Base-by-base conservation (phyloP, 2,888 invertebrate species). In the Aelia acuminata region DNA sequence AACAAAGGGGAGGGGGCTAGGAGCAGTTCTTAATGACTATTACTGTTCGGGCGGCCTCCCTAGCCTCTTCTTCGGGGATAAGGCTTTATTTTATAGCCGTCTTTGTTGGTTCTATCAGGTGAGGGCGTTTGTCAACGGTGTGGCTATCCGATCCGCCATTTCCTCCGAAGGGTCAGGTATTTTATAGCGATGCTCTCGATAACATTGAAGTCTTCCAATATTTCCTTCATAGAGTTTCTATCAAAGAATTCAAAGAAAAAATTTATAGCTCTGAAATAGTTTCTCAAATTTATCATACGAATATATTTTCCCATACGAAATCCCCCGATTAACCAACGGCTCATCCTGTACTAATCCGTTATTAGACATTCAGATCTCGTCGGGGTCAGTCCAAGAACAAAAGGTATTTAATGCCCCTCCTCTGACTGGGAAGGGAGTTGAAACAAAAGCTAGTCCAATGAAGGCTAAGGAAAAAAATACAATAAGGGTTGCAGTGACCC, bases 11-110 rank as follows among this genome's bases (percentile, higher is more conserved):
- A n/a, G 39, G 85, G 57, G 35, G 57, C 53, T 53, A 53, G 85
- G n/a, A 85, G 39, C 85, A 39, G 85, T 85, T 53, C 49, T 50
- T 85, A 85, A 85, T 85, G 85, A 53, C 85, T 85, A 80, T 80
- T 80, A 80, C 43, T n/a, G 11, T n/a, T 31, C 49, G 39, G 49
- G 26, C 49, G 26, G n/a, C 84, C 48, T 26, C 50, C 35, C 20
- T 26, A 43, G 35, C 49, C 20, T 31, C 53, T 53, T 26, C 26
- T 53, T 53, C 50, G 10, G 39, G 85, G 85, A 53, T 35, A 39
- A 53, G 57, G 39, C 39, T n/a, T 47, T 80, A 47, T 39, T 80
- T 80, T 80, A 80, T 80, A 80, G 43, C 43, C 80, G 80, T 43
- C 80, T 43, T 80, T 80, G 80, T 80, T 20, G 43, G n/a, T 5